Conservation (phyloP, 2,888 invertebrate genomes). For the Sisyra nigra region DNA sequence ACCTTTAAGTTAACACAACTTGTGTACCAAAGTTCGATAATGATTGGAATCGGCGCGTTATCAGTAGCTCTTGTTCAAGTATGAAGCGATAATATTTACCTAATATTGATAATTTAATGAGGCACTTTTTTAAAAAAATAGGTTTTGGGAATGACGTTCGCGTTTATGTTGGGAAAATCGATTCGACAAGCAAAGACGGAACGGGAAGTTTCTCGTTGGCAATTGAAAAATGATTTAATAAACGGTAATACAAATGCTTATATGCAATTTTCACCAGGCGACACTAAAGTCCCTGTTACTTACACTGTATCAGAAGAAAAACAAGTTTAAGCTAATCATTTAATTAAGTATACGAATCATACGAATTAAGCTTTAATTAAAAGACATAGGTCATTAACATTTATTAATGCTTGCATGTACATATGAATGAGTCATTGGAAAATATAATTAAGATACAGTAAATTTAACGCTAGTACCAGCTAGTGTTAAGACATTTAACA, state of each 20-base stretch:
- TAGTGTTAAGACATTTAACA: no score
- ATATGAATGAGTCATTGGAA: no score
- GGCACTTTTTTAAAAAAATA: conserved; percentile 25
- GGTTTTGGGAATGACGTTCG: conserved; percentile 76
- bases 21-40: conserved; percentile 51
- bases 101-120: background rate
- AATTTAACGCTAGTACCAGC: no score
- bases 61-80: conserved; percentile 72
- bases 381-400: no score
- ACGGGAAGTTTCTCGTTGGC: conserved; percentile 52
- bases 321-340: background rate
- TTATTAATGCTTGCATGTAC: no score
- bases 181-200: conserved; percentile 64
- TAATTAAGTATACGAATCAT: background rate
- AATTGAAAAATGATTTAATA: conserved; percentile 36
- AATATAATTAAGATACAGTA: no score
- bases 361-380: no score
- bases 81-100: conserved; percentile 9
- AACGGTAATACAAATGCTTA: background rate
- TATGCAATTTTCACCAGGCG: conserved; percentile 1
- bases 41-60: conserved; percentile 57
- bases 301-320: conserved; percentile 4
- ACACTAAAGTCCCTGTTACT: background rate
- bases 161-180: conserved; percentile 74
- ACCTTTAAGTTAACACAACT: conserved; percentile 39